These are phyloP conservation scores for Eurytoma adleriae DNA, from an alignment of 2,888 invertebrate species.

Conservation along the genomic window DNA sequence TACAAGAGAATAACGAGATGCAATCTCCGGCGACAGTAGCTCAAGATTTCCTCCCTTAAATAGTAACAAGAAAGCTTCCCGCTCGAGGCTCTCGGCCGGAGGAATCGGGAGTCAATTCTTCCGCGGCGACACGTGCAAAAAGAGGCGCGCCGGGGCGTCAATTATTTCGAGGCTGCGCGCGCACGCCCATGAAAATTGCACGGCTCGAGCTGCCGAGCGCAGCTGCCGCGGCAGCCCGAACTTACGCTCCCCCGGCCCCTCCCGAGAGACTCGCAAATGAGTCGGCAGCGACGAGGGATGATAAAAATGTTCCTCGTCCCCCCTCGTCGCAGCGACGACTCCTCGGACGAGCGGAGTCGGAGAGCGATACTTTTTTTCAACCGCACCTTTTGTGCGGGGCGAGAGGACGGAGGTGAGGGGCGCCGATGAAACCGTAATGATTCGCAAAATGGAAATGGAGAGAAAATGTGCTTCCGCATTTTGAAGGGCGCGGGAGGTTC, in stretches of 20 bases:
- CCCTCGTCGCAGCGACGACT: too few species aligned
- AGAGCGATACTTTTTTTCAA: too few species aligned
- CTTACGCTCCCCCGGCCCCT: background rate
- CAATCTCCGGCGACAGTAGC: too few species aligned
- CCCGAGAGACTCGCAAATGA: constrained; percentile 27
- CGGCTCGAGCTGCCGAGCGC: background rate
- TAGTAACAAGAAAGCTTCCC: background rate
- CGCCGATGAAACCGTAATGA: too few species aligned
- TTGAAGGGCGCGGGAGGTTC: too few species aligned
- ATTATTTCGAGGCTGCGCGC: constrained; percentile 29
- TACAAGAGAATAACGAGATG: too few species aligned
- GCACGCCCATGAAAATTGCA: constrained; percentile 34
- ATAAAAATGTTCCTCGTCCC: constrained; percentile 12
- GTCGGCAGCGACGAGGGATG: background rate
- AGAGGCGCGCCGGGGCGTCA: background rate
- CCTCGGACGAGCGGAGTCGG: too few species aligned
- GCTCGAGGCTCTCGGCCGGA: background rate
- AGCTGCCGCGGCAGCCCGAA: background rate
- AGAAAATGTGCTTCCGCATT: too few species aligned
- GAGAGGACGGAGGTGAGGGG: too few species aligned
- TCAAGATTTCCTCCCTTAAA: too few species aligned
- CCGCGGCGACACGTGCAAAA: background rate
- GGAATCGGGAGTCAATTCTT: background rate
- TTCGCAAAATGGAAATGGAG: too few species aligned
- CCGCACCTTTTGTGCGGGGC: too few species aligned